Percentiles rank a stretch among this genome's conserved stretches.
Conservation (phyloP, 2,797 vertebrate species). For the Nasua narica region DNA sequence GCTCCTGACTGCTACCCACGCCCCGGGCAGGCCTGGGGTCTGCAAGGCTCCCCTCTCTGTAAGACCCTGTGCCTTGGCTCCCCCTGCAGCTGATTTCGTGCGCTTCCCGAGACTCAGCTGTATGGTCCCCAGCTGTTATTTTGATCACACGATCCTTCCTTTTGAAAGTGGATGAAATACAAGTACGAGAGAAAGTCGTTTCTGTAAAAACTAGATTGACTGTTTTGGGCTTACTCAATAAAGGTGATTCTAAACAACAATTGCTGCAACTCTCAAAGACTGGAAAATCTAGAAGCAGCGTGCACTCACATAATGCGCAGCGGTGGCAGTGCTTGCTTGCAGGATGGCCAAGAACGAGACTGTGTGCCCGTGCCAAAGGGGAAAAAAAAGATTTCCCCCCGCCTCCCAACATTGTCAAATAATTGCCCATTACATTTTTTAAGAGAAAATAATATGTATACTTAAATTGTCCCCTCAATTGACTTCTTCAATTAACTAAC, state of each 20-base stretch:
- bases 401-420: neutral
- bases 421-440: neutral
- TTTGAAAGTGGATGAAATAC: neutral
- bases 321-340: neutral
- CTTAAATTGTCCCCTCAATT: neutral
- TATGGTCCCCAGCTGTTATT: neutral
- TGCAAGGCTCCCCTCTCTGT: accelerated
- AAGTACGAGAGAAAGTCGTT: neutral
- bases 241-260: neutral
- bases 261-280: neutral
- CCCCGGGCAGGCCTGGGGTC: neutral
- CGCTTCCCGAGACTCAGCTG: neutral
- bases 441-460: constrained; percentile 48
- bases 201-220: neutral
- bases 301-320: neutral
- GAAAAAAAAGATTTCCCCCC: neutral
- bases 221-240: neutral
- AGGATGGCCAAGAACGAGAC: neutral
- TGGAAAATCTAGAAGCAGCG: neutral
- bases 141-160: neutral
- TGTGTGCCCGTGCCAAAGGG: neutral
- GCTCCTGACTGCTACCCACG: neutral
- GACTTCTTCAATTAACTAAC: constrained; percentile 29
- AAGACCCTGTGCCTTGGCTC: no score
- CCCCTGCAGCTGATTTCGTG: neutral